phyloP scores from a whole-genome alignment of 2,888 invertebrate genomes.

The Caenorhabditis plicata region DNA sequence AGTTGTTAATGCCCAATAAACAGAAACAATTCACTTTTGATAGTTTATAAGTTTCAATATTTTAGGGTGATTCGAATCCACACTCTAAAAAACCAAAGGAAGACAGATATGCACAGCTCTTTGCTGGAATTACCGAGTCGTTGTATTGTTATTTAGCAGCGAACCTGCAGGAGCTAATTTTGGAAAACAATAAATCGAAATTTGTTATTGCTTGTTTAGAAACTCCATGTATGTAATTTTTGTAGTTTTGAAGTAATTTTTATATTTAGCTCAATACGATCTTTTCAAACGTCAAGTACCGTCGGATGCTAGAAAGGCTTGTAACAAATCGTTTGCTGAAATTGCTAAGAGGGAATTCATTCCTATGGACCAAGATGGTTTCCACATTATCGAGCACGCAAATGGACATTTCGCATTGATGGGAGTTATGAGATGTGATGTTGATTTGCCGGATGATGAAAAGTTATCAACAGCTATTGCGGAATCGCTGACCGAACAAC shows the following conservation, averaged over 20 bases:
- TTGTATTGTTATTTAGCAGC: conserved; percentile 57
- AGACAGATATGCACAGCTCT: conserved; percentile 54
- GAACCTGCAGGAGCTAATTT: conserved; percentile 57
- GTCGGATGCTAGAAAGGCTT: conserved; percentile 36
- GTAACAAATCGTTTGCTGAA: conserved; percentile 55
- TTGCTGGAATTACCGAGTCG: conserved; percentile 42
- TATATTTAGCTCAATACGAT: conserved; percentile 39
- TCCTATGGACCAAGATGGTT: conserved; percentile 47
- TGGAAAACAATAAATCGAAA: conserved; percentile 36
- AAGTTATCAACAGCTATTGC: conserved; percentile 47
- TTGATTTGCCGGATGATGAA: conserved; percentile 37
- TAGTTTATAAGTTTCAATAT: too few relatives aligned
- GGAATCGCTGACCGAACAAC: conserved; percentile 35
- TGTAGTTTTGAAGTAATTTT: background rate
- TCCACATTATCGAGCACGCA: conserved; percentile 46
- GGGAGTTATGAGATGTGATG: conserved; percentile 34
- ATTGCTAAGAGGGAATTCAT: conserved; percentile 57
- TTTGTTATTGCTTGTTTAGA: conserved; percentile 38
- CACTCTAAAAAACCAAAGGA: conserved; percentile 38
- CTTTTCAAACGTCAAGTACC: conserved; percentile 48
- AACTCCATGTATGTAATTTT: conserved; percentile 29
- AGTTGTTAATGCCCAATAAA: too few relatives aligned
- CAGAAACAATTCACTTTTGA: background rate
- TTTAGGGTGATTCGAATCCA: conserved; percentile 39
- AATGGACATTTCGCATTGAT: conserved; percentile 32